Conservation (phyloP, 1,140 invertebrate species). For the Eupristina koningsbergeri region DNA sequence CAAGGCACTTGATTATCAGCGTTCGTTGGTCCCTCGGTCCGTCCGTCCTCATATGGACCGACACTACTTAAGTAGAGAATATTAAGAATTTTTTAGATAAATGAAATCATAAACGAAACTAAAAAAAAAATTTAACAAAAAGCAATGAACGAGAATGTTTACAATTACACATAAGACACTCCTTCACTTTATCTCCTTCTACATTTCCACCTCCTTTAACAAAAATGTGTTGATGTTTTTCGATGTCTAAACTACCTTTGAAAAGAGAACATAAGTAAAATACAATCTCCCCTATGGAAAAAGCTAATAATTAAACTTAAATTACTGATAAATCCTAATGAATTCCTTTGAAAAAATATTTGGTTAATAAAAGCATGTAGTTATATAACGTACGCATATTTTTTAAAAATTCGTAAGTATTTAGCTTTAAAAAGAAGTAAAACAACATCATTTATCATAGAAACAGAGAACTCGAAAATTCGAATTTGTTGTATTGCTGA, state of each 20-base stretch:
- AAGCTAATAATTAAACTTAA: slow-evolving; percentile 21
- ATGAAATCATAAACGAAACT: slow-evolving; percentile 50
- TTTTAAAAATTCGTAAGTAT: not conserved
- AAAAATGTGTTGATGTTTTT: slow-evolving; percentile 68
- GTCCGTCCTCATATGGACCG: slow-evolving; percentile 67
- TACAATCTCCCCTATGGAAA: not conserved
- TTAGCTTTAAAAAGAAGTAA: not conserved
- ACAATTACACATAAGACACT: slow-evolving; percentile 12
- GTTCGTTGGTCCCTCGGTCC: slow-evolving; percentile 67
- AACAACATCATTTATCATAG: not conserved
- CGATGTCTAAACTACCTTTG: slow-evolving; percentile 69
- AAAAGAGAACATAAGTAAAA: slow-evolving; percentile 46
- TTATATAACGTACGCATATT: not conserved
- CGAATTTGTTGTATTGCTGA: not conserved
- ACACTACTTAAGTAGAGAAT: slow-evolving; percentile 57
- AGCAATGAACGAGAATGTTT: slow-evolving; percentile 2
- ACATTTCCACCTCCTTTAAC: slow-evolving; percentile 63
- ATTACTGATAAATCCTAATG: slow-evolving; percentile 1
- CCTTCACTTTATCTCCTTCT: slow-evolving; percentile 62
- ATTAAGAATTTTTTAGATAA: slow-evolving; percentile 52
- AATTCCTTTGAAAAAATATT: no score
- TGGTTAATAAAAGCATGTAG: slow-evolving; percentile 21
- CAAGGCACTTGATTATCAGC: slow-evolving; percentile 71
- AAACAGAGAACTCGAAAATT: not conserved
- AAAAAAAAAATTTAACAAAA: slow-evolving; percentile 8